phyloP scores from a whole-genome alignment of 2,888 invertebrate species.

The Drosophila eohydei region DNA sequence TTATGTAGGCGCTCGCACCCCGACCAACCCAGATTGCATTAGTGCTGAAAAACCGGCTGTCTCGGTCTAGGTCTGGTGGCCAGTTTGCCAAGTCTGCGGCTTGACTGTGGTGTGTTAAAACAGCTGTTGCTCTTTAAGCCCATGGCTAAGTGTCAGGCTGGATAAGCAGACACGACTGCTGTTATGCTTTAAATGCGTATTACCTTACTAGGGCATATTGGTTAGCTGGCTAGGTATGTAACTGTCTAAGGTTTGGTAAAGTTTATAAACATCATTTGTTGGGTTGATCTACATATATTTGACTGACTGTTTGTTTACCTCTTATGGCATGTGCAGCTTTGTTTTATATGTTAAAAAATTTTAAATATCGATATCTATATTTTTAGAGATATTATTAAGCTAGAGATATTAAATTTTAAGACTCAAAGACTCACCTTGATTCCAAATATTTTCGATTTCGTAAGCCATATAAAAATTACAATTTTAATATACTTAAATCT shows the following conservation, averaged over 20 bases:
- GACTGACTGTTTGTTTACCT: neutral
- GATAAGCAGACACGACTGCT: conserved; percentile 28
- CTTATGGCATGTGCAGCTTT: neutral
- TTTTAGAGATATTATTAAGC: too few species aligned
- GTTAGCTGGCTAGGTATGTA: neutral
- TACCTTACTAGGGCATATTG: neutral
- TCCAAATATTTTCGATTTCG: too few species aligned
- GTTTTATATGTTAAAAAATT: too few species aligned
- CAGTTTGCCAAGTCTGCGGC: conserved; percentile 23
- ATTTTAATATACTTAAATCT: too few species aligned
- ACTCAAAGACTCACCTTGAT: too few species aligned
- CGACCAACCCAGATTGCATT: conserved; percentile 12
- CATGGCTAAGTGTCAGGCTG: conserved; percentile 2
- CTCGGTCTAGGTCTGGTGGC: conserved; percentile 45
- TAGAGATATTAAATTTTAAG: too few species aligned
- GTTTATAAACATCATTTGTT: neutral
- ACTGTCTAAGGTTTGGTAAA: neutral
- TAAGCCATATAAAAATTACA: too few species aligned
- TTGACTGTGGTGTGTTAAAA: conserved; percentile 23
- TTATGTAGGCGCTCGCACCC: conserved; percentile 42
- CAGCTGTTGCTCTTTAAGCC: conserved; percentile 42
- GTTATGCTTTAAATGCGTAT: conserved; percentile 20
- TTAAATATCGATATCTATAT: too few species aligned
- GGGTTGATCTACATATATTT: neutral
- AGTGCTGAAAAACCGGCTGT: conserved; percentile 42